Conservation (phyloP, 1,140 invertebrate genomes). For the Aricia agestis region DNA sequence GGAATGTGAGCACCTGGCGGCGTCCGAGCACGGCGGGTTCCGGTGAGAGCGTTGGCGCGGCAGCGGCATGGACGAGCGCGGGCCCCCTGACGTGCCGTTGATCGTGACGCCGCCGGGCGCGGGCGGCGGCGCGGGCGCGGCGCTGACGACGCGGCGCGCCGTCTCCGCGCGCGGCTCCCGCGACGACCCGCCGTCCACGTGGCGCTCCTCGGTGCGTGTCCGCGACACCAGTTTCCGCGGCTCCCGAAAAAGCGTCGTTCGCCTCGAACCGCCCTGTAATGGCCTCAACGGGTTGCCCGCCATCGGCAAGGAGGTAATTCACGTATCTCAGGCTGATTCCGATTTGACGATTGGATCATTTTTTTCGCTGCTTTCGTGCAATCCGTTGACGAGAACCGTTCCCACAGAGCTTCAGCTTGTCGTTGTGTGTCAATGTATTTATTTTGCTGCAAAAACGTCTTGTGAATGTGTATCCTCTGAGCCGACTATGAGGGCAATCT, state of each 20-base stretch:
- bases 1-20: slow-evolving; percentile 68
- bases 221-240: slow-evolving; percentile 78
- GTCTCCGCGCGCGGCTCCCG: slow-evolving; percentile 60
- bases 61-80: slow-evolving; percentile 69
- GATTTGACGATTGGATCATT: slow-evolving; percentile 30
- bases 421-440: slow-evolving; percentile 37
- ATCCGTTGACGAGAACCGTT: slow-evolving; percentile 18
- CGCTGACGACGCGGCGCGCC: slow-evolving; percentile 52
- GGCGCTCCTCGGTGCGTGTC: slow-evolving; percentile 78
- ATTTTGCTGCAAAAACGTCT: slow-evolving; percentile 37
- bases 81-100: slow-evolving; percentile 62
- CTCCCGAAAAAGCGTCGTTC: slow-evolving; percentile 77
- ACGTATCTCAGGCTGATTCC: slow-evolving; percentile 54
- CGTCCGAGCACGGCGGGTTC: slow-evolving; percentile 64
- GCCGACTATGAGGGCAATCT: slow-evolving; percentile 25
- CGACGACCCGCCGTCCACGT: slow-evolving; percentile 62
- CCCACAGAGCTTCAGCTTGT: slow-evolving; percentile 35
- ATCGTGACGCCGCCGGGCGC: slow-evolving; percentile 60
- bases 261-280: slow-evolving; percentile 79
- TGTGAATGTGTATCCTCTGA: slow-evolving; percentile 22
- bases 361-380: slow-evolving; percentile 20
- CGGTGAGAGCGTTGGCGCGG: slow-evolving; percentile 69
- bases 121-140: slow-evolving; percentile 35
- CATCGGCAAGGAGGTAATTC: slow-evolving; percentile 76
- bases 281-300: slow-evolving; percentile 74